Conservation (phyloP, 2,888 invertebrate genomes). For the Sphaerophoria rueppellii region DNA sequence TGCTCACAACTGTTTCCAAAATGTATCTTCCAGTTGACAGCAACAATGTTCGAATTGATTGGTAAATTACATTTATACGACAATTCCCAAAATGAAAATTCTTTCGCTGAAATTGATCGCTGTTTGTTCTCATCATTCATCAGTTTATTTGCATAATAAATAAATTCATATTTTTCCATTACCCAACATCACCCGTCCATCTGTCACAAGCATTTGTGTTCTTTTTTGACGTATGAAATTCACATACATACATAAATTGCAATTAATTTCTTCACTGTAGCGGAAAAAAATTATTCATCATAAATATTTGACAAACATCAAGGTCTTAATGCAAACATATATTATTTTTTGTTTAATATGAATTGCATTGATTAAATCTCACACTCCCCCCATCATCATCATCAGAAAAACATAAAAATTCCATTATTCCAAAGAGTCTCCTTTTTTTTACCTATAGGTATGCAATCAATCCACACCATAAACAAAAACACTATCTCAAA, state of each 20-base stretch:
- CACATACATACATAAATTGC: slow-evolving; percentile 47
- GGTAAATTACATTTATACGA: too few species aligned
- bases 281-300: slow-evolving; percentile 31
- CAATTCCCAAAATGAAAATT: too few species aligned
- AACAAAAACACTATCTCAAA: not conserved
- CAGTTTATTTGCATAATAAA: not conserved
- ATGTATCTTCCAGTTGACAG: too few species aligned
- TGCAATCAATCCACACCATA: not conserved
- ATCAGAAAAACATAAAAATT: slow-evolving; percentile 35
- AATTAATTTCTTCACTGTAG: slow-evolving; percentile 45
- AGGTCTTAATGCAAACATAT: not conserved
- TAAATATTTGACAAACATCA: slow-evolving; percentile 36
- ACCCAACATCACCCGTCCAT: not conserved
- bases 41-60: too few species aligned
- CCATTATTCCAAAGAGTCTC: slow-evolving; percentile 15
- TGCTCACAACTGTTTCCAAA: too few species aligned
- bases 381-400: not conserved
- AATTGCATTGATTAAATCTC: slow-evolving; percentile 20
- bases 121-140: too few species aligned
- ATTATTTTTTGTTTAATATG: not conserved
- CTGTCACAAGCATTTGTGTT: slow-evolving; percentile 19
- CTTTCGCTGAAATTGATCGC: too few species aligned
- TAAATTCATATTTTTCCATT: slow-evolving; percentile 18
- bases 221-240: slow-evolving; percentile 10
- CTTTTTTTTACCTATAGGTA: too few species aligned